A percentile compares a stretch with the other conserved stretches of the same genome.
phyloP scores from a whole-genome alignment of 2,113 vertebrate genomes.

The Dascyllus trimaculatus region DNA sequence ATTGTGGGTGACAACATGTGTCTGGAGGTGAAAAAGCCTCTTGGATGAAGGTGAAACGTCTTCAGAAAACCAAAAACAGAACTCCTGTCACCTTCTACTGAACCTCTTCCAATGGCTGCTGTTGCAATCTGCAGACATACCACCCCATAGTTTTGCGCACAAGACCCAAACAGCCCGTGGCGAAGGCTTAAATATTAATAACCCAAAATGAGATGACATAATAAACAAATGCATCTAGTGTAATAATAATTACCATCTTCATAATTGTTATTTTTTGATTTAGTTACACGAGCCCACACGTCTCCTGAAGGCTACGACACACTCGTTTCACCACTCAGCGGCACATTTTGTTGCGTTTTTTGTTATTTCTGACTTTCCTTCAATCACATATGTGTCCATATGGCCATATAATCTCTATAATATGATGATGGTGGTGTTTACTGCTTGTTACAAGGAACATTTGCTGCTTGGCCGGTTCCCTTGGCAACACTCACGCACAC shows the following conservation, averaged over 20 bases:
- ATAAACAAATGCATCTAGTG: constrained; percentile 14
- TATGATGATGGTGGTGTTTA: constrained; percentile 70
- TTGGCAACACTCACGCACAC: constrained; percentile 79
- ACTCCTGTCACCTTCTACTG: no score
- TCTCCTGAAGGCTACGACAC: neutral
- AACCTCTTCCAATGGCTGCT: no score
- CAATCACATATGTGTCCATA: constrained; percentile 30
- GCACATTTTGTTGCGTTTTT: neutral
- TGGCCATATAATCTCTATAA: constrained; percentile 46
- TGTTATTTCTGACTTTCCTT: no score
- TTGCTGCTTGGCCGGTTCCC: constrained; percentile 81
- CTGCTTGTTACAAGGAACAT: constrained; percentile 67
- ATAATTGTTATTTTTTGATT: neutral
- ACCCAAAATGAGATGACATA: constrained; percentile 12
- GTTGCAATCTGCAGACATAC: constrained; percentile 13
- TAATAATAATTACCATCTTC: neutral
- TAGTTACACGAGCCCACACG: neutral
- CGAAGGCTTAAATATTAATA: constrained; percentile 2
- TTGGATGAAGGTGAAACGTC: no score
- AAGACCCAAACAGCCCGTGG: neutral
- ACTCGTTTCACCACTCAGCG: neutral
- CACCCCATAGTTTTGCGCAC: neutral
- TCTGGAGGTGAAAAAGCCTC: no score
- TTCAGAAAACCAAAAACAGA: no score
- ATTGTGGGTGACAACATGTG: no score